Percentiles rank a stretch among this genome's conserved stretches.
These are phyloP conservation scores for Lithobius niger DNA, from an alignment of 1,140 invertebrate genomes.

Conservation along the genomic window DNA sequence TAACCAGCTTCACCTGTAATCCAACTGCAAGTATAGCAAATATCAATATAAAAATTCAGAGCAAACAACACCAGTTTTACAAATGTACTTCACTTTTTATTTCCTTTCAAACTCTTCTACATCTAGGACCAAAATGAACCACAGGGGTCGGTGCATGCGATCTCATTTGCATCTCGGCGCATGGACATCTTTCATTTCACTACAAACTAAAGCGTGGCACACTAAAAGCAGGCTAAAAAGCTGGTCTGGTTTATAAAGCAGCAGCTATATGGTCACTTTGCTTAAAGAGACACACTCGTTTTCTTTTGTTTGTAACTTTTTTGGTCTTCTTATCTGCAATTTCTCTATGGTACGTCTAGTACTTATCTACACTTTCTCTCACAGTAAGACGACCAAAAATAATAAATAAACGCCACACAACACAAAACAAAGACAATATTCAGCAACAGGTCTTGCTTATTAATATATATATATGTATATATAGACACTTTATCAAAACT, in stretches of 20 bases:
- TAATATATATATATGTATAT: neutral
- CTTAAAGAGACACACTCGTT: neutral
- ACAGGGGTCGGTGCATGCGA: too few species aligned
- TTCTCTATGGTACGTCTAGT: neutral
- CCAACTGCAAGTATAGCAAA: too few species aligned
- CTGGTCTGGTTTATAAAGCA: neutral
- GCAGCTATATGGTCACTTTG: neutral
- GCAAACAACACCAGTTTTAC: too few species aligned
- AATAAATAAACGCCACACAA: constrained; percentile 5
- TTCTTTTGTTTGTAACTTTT: neutral
- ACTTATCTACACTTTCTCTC: neutral
- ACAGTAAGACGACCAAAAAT: constrained; percentile 6
- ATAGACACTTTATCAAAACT: constrained; percentile 11
- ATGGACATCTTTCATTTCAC: too few species aligned
- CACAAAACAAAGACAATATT: constrained; percentile 5
- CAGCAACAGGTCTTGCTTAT: neutral
- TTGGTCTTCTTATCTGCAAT: neutral
- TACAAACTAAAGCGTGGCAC: neutral
- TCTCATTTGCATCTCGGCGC: too few species aligned
- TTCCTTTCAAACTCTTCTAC: neutral
- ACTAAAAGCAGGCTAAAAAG: neutral
- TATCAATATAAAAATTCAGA: too few species aligned
- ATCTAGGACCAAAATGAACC: neutral
- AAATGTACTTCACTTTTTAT: neutral
- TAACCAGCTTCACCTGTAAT: too few species aligned